phyloP scores from a whole-genome alignment of 2,113 vertebrate genomes.

The Urocitellus parryii region DNA sequence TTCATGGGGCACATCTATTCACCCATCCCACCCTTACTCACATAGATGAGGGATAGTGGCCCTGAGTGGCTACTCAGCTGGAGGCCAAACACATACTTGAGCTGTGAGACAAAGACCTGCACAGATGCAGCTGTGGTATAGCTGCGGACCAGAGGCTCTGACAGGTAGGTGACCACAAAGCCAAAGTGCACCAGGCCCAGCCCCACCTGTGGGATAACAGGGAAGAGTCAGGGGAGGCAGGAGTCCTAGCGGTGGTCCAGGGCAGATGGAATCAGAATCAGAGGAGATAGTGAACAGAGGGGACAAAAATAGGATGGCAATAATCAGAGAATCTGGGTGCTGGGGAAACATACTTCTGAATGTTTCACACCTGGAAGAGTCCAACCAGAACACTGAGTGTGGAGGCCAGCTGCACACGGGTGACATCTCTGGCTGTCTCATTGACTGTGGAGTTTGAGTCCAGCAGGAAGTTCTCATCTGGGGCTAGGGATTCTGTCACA shows the following conservation, averaged over 20 bases:
- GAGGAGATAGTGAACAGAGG: neutral
- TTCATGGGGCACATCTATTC: rapidly evolving
- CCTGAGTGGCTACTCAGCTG: slow-evolving; percentile 86
- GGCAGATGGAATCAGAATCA: neutral
- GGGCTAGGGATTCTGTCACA: slow-evolving; percentile 91
- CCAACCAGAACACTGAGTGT: slow-evolving; percentile 92
- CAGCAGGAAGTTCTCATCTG: slow-evolving; percentile 86
- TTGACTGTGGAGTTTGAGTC: slow-evolving; percentile 85
- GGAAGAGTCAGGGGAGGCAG: neutral
- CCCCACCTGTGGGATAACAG: slow-evolving; percentile 87
- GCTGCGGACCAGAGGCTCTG: slow-evolving; percentile 94
- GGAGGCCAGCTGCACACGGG: slow-evolving; percentile 91
- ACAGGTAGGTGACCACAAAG: slow-evolving; percentile 97
- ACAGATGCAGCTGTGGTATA: slow-evolving; percentile 95
- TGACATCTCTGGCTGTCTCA: slow-evolving; percentile 70
- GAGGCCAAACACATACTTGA: slow-evolving; percentile 95
- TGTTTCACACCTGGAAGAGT: slow-evolving; percentile 91
- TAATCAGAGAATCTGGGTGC: neutral
- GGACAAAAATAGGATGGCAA: neutral
- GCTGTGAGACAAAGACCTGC: slow-evolving; percentile 95
- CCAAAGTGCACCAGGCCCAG: slow-evolving; percentile 95
- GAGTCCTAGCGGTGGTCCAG: neutral
- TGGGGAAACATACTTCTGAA: no score
- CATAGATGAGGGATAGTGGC: slow-evolving; percentile 92
- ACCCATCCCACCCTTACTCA: slow-evolving; percentile 84